A percentile compares a stretch with the other conserved stretches of the same genome.
phyloP scores from a whole-genome alignment of 2,113 vertebrate genomes.

The Fukomys damarensis region DNA sequence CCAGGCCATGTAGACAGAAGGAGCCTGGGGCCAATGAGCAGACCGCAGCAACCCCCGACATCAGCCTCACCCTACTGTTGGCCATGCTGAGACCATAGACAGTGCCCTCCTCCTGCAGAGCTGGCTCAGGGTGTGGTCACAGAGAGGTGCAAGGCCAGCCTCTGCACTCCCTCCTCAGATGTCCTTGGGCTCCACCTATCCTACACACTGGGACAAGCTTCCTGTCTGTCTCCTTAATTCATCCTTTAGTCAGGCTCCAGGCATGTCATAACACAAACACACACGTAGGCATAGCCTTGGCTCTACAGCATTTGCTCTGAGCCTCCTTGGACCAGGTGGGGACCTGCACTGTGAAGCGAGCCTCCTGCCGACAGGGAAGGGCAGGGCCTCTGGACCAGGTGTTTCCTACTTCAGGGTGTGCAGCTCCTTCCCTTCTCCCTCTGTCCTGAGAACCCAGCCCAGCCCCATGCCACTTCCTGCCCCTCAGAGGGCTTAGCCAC shows the following conservation, averaged over 20 bases:
- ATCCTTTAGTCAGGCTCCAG: neutral
- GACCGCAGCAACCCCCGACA: neutral
- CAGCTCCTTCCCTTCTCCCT: neutral
- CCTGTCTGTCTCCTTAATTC: neutral
- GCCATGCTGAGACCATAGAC: fast-evolving
- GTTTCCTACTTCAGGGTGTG: neutral
- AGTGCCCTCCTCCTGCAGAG: neutral
- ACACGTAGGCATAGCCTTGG: neutral
- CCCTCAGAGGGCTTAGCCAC: neutral
- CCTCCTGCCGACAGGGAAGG: neutral
- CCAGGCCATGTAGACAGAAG: neutral
- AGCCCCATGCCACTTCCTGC: neutral
- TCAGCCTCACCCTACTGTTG: neutral
- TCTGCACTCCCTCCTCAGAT: neutral
- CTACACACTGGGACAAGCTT: neutral
- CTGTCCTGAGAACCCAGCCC: no score
- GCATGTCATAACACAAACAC: neutral
- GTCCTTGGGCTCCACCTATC: neutral
- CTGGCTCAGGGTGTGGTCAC: no score
- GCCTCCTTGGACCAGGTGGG: neutral
- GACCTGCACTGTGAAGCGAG: neutral
- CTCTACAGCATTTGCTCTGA: neutral
- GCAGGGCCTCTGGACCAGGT: neutral
- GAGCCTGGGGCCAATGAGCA: neutral
- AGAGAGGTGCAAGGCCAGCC: neutral